A percentile compares a stretch with the other conserved stretches of the same genome.
phyloP scores from a whole-genome alignment of 2,888 invertebrate genomes.

The Ochropleura plecta region DNA sequence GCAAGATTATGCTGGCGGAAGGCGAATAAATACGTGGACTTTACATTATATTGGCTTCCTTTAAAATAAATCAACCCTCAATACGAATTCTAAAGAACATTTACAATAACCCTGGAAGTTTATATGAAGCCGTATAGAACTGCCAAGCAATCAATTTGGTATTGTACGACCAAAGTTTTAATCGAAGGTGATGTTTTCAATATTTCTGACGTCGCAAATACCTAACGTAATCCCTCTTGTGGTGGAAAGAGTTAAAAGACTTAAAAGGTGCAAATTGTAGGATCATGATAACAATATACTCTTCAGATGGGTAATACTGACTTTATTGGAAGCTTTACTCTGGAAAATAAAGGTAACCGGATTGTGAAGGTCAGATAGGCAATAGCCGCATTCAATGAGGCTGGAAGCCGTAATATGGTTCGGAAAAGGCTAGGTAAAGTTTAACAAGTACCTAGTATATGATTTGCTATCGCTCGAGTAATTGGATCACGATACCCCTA shows the following conservation, averaged over 20 bases:
- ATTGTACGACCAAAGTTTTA: conserved; percentile 17
- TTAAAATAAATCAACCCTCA: background rate
- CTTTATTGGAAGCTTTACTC: background rate
- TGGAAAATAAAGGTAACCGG: background rate
- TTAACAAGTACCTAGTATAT: too few species aligned
- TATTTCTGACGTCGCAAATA: background rate
- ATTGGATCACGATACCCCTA: too few species aligned
- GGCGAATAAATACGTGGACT: background rate
- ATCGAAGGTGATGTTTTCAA: background rate
- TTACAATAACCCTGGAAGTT: conserved; percentile 17
- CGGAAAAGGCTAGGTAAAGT: too few species aligned
- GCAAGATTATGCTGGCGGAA: background rate
- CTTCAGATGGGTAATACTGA: background rate
- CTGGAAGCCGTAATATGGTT: too few species aligned
- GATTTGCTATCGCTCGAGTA: too few species aligned
- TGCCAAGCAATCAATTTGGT: conserved; percentile 17
- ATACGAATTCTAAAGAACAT: background rate
- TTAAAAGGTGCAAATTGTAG: background rate
- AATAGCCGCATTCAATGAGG: background rate
- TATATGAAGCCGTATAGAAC: conserved; percentile 19
- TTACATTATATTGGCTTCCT: conserved; percentile 20
- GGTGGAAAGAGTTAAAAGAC: background rate
- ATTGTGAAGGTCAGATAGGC: background rate
- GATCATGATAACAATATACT: background rate
- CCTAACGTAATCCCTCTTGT: background rate